Conservation (phyloP, 2,888 invertebrate genomes). For the Halictus quadricinctus region DNA sequence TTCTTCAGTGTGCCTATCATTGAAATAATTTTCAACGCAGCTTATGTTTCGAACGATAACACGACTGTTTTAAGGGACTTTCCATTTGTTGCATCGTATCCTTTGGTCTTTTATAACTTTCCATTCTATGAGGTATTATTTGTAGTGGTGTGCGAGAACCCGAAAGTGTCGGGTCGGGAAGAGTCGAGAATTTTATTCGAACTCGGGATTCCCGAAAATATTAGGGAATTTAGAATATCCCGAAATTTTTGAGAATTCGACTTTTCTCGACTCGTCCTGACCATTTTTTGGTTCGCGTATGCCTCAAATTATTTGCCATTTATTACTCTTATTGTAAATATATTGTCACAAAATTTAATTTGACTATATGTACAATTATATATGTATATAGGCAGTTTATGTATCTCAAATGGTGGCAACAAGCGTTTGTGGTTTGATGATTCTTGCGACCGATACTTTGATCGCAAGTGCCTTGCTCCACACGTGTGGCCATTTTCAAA, state of each 20-base stretch:
- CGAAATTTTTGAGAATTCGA: background rate
- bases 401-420: slow-evolving; percentile 73
- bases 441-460: slow-evolving; percentile 72
- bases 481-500: slow-evolving; percentile 73
- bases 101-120: slow-evolving; percentile 66
- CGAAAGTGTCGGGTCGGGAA: background rate
- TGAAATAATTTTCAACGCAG: slow-evolving; percentile 44
- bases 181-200: background rate
- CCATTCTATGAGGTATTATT: slow-evolving; percentile 72
- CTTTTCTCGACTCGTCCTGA: background rate
- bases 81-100: slow-evolving; percentile 73
- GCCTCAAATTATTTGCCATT: background rate
- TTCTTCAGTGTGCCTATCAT: slow-evolving; percentile 70
- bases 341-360: slow-evolving; percentile 28
- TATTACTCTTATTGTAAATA: background rate
- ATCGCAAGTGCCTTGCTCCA: slow-evolving; percentile 74
- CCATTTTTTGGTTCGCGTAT: background rate
- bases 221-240: background rate
- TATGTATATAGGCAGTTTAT: slow-evolving; percentile 63
- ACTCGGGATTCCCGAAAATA: too few species aligned
- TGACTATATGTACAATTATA: slow-evolving; percentile 4
- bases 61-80: slow-evolving; percentile 55
- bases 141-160: background rate
- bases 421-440: slow-evolving; percentile 66
- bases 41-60: slow-evolving; percentile 31